phyloP scores from a whole-genome alignment of 2,113 vertebrate species.

The Bos javanicus region DNA sequence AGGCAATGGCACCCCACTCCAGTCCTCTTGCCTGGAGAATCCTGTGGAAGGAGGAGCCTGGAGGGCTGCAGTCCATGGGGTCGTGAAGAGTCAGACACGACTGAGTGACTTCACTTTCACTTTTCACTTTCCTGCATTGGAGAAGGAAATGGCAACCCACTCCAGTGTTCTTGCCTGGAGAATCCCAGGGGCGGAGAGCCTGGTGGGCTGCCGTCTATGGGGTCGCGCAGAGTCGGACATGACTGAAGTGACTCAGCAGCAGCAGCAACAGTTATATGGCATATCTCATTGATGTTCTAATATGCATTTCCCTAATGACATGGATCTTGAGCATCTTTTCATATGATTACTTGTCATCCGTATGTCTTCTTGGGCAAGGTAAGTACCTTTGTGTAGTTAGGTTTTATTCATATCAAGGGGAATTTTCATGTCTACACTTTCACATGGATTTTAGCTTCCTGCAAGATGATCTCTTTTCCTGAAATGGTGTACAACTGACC shows the following conservation, averaged over 20 bases:
- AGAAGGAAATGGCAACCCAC: too few species aligned
- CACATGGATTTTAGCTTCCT: constrained; percentile 13
- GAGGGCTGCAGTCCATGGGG: too few species aligned
- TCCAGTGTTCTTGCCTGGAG: too few species aligned
- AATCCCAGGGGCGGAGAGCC: too few species aligned
- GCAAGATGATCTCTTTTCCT: not conserved
- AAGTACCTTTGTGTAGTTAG: not conserved
- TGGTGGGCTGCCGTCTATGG: too few species aligned
- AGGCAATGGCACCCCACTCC: too few species aligned
- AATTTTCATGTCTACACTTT: not conserved
- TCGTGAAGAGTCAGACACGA: too few species aligned
- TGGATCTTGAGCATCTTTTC: not conserved
- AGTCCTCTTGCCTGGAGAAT: too few species aligned
- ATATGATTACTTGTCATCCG: not conserved
- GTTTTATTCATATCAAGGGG: not conserved
- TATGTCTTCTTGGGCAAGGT: not conserved
- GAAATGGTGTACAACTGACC: not conserved
- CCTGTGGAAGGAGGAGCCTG: too few species aligned
- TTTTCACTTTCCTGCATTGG: too few species aligned
- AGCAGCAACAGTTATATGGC: not conserved
- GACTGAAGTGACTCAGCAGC: too few species aligned
- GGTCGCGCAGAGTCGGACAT: rapidly evolving
- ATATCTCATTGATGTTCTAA: not conserved
- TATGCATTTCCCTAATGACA: not conserved
- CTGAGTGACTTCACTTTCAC: too few species aligned